Evolutionary conservation across 2,113 vertebrate species (phyloP).

Genomic region (Oreotragus oreotragus): DNA sequence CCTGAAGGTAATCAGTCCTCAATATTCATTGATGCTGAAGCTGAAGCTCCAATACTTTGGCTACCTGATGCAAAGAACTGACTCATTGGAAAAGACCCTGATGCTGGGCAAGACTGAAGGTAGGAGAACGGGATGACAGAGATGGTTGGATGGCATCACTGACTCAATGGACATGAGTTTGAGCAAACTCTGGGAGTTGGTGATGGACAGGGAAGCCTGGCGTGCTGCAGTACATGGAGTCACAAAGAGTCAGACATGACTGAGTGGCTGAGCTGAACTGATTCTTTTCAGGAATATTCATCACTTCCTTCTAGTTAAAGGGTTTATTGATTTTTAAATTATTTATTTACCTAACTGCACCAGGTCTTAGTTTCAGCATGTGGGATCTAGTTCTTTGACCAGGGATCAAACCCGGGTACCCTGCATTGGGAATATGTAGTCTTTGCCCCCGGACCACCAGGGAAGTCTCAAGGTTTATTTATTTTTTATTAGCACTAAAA

Average conservation of each 20-base stretch:
- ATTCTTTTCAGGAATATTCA: background rate
- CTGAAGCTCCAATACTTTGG: background rate
- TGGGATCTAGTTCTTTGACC: background rate
- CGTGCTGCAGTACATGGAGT: rapidly evolving
- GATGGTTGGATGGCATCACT: background rate
- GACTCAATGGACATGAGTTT: background rate
- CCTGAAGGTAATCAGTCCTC: background rate
- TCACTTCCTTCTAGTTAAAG: background rate
- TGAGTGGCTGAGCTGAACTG: background rate
- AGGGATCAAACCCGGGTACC: background rate
- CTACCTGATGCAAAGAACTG: background rate
- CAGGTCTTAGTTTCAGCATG: background rate
- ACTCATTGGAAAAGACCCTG: background rate
- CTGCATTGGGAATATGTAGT: background rate
- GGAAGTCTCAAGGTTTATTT: background rate
- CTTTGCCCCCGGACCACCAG: rapidly evolving
- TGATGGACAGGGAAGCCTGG: background rate
- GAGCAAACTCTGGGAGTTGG: background rate
- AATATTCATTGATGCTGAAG: background rate
- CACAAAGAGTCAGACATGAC: background rate
- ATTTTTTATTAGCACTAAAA: constrained; percentile 36
- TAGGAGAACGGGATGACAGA: background rate
- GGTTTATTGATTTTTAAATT: background rate
- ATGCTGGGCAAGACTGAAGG: background rate
- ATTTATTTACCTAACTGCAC: background rate